Base-by-base conservation (phyloP, 2,888 invertebrate genomes). In the Pristionchus arcanus region DNA sequence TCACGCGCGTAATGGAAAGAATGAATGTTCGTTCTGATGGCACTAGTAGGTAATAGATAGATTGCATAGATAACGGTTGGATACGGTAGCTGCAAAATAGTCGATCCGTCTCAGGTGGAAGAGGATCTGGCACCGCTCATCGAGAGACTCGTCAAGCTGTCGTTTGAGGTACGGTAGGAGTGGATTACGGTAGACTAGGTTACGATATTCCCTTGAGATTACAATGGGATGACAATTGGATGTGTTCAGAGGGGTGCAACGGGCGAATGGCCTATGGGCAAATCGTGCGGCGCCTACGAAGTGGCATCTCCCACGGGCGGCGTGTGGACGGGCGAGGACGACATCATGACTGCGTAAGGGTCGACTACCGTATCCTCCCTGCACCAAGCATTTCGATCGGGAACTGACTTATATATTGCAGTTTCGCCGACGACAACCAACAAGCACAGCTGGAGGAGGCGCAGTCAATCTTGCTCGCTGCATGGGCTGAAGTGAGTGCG, bases 291-390 rank as follows among this genome's bases (percentile, higher is more conserved):
- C 3, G 84, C 84, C 9, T 85, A n/a, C 84, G 59, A 85, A 13
- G 25, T 37, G 7, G 84, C 84, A 9, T 9, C 7, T 16, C 84
- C 84, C n/a, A 85, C 84, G n/a, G 34, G 15, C 34, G 84, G 84
- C 4, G 84, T 85, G 34, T 85, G 55, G 59, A 85, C 84, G 37
- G 84, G 84, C 34, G 84, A 59, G 16, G 84, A 85, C 25, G 84
- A 85, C 37, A n/a, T 31, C 59, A 31, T 49, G 84, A 85, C 59
- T 21, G 11, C n/a, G 84, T 85, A 59, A 55, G 84, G 9, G 37
- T 59, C 84, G 59, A 28, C 59, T 85, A 85, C 84, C 55, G 59
- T 85, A 85, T 16, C 59, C 31, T 34, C 1, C 0, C 4, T 15
- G 59, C 84, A 59, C 13, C 25, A 25, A 37, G 21, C 15, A 25